Conservation (phyloP, 2,888 invertebrate genomes). For the Malachius bipustulatus region DNA sequence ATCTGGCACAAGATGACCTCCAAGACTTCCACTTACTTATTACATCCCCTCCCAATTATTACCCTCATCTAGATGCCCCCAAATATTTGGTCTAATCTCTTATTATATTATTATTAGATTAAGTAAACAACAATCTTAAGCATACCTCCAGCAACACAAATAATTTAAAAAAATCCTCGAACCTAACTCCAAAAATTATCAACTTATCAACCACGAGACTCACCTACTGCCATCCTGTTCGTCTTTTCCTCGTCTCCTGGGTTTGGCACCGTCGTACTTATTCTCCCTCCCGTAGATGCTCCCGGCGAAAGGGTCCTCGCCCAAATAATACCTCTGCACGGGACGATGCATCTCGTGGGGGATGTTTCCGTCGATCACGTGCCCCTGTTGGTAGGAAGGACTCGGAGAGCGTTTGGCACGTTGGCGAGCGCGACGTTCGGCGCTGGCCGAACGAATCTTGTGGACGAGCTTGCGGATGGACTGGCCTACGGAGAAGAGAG, state of each 20-base stretch:
- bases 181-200: too few relatives aligned
- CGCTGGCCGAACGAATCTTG: slow-evolving; percentile 66
- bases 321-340: slow-evolving; percentile 69
- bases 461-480: slow-evolving; percentile 72
- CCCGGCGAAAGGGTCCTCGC: slow-evolving; percentile 75
- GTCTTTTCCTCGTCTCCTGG: slow-evolving; percentile 25
- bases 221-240: too few relatives aligned
- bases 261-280: slow-evolving; percentile 60
- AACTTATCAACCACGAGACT: too few relatives aligned
- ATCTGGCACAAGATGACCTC: too few relatives aligned
- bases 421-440: slow-evolving; percentile 52
- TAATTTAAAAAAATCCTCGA: too few relatives aligned
- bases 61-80: too few relatives aligned
- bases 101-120: too few relatives aligned
- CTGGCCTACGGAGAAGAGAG: slow-evolving; percentile 47
- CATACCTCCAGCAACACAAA: too few relatives aligned
- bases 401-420: slow-evolving; percentile 47
- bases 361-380: slow-evolving; percentile 43
- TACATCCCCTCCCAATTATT: too few relatives aligned
- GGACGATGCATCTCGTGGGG: slow-evolving; percentile 33
- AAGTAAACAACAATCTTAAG: too few relatives aligned
- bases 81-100: too few relatives aligned
- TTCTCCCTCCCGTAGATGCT: slow-evolving; percentile 77
- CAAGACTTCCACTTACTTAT: too few relatives aligned
- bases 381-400: slow-evolving; percentile 44